Percentiles rank a stretch among this genome's conserved stretches.
Evolutionary conservation across 1,140 invertebrate species (phyloP).

Genomic region (Heliothis subflexa): DNA sequence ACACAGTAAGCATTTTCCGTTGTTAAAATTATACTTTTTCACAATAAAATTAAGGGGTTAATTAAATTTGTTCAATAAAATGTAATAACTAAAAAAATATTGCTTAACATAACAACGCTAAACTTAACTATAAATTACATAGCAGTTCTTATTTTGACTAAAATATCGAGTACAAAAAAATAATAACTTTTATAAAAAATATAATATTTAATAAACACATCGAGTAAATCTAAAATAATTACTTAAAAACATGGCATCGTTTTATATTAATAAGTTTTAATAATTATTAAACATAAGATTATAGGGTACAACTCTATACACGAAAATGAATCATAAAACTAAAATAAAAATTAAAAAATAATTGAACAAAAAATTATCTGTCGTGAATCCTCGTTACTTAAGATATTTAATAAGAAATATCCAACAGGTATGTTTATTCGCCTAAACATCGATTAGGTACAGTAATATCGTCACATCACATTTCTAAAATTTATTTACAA

Average conservation of each 20-base stretch:
- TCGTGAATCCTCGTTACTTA: conserved; percentile 58
- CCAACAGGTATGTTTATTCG: conserved; percentile 58
- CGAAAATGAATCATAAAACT: conserved; percentile 58
- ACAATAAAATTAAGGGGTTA: conserved; percentile 80
- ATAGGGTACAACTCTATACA: conserved; percentile 75
- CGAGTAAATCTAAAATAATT: conserved; percentile 71
- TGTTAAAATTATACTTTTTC: conserved; percentile 75
- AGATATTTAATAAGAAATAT: conserved; percentile 47
- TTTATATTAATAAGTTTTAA: conserved; percentile 63
- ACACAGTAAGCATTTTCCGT: conserved; percentile 85
- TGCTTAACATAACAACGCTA: conserved; percentile 76
- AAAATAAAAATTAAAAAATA: conserved; percentile 66
- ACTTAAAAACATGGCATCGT: conserved; percentile 81
- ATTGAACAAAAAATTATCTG: conserved; percentile 55
- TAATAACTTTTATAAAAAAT: conserved; percentile 83
- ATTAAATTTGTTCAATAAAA: conserved; percentile 73
- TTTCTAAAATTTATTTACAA: conserved; percentile 79
- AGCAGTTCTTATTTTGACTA: conserved; percentile 73
- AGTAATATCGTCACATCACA: conserved; percentile 74
- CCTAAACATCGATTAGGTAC: conserved; percentile 77
- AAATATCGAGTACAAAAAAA: conserved; percentile 78
- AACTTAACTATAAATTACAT: conserved; percentile 79
- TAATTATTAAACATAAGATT: conserved; percentile 69
- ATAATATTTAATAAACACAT: conserved; percentile 83
- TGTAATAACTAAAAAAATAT: conserved; percentile 71